Evolutionary conservation across 2,888 invertebrate species (phyloP), one percentile per base, ranked within the genome.

Genomic region (Scotopteryx bipunctaria): DNA sequence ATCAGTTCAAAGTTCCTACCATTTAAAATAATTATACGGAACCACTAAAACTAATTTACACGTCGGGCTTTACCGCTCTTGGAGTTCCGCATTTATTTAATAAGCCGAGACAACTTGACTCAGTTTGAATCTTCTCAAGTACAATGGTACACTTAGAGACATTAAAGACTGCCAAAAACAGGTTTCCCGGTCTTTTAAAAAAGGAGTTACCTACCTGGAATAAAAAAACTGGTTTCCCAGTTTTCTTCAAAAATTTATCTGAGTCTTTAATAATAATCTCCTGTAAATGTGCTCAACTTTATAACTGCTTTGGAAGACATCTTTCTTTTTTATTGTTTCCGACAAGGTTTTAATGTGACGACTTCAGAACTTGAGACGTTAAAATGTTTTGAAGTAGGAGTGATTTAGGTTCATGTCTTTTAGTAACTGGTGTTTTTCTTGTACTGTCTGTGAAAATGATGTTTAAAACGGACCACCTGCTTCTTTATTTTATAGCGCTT

Each of bases 11-110:
- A 55, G 50, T 48, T 59, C 25, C 36, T 29, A 27, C 37, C 56
- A 60, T 59, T 58, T 58, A 60, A 63, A 60, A 60, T 55, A 63
- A 60, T 61, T 58, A 47, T 47, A 51, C 57, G 47, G 55, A 57
- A 58, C 58, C 59, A 49, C 57, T 54, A 48, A 40, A 59, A 57
- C 62, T 57, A 63, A 59, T 63, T 63, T 55, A 55, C 59, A 55
- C 59, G 56, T 55, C 50, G 47, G 14, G 46, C 51, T 55, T 52
- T 37, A 45, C 51, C 45, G 33, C 36, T 31, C 49, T 50, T 46
- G 41, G 37, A 40, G 55, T 53, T 51, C 48, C 55, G 58, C 63
- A 63, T 63, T 62, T 55, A 60, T 63, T 63, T 53, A 60, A 63
- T 63, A 60, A 59, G 52, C 52, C 37, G 29, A 46, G 54, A 54